Base-by-base conservation (phyloP, 2,797 vertebrate genomes). In the Chromis chromis region DNA sequence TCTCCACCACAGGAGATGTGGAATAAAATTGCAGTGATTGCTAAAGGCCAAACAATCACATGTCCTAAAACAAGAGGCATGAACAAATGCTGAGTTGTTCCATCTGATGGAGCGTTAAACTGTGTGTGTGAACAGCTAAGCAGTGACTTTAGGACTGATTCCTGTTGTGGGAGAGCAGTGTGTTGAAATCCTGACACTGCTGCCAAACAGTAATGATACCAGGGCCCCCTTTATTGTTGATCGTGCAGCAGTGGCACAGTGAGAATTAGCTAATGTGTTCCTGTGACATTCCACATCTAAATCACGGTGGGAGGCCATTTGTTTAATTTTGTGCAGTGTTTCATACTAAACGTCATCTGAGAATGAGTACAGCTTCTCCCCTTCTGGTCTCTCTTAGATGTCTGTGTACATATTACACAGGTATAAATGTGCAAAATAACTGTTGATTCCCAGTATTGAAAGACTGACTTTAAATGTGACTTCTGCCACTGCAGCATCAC, bases 251-350 rank as follows among this genome's bases (percentile, higher is more conserved):
- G 19, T 42, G 40, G 19, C 36, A 33, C 21, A 19, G 33, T 8
- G 39, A 77, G 33, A 49, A 24, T 19, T 19, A 9, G 10, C 27
- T 24, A 24, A 22, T 59, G 8, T 48, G 44, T 21, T 65, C 21
- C 16, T 71, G 60, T 62, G 49, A 70, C 59, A 81, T 77, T 80
- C 53, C 68, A 56, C 52, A 62, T 16, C 16, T 62, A 25, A 65
- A 62, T 59, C 19, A 52, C 36, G 6, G 31, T 25, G 10, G 19
- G 25, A 36, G 50, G 8, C 1, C 39, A 17, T 19, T 24, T 46
- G 21, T 73, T 46, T 13, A 36, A 12, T 44, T 44, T 6, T 14
- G 2, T 16, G 28, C 14, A 5, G 0, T 21, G 53, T 27, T 44
- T 6, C 50, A 22, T 52, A n/a, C 17, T 44, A 10, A 31, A 14